Percentiles rank a stretch among this genome's conserved stretches.
Conservation (phyloP, 2,888 invertebrate species). For the Abrostola triplasia region DNA sequence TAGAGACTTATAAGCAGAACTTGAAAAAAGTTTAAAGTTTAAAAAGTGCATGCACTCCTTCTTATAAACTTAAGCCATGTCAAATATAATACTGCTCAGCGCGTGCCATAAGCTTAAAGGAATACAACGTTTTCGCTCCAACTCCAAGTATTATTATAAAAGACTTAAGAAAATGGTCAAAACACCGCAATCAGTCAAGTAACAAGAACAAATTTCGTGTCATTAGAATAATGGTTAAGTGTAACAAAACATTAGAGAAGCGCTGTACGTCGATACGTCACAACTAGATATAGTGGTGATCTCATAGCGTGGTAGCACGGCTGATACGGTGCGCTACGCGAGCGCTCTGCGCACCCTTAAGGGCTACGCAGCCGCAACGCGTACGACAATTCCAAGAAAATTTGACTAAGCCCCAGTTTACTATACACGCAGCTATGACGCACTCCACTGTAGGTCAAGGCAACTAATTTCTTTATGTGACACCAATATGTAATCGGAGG, state of each 20-base stretch:
- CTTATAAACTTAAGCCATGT: too few species aligned
- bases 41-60: too few species aligned
- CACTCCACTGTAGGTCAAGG: constrained; percentile 48
- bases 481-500: constrained; percentile 37
- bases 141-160: neutral
- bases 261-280: constrained; percentile 73
- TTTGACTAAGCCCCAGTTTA: constrained; percentile 29
- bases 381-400: constrained; percentile 49
- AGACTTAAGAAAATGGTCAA: constrained; percentile 16
- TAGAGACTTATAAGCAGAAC: too few species aligned
- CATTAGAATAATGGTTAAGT: constrained; percentile 52
- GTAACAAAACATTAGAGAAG: constrained; percentile 60
- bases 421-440: constrained; percentile 40
- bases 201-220: constrained; percentile 27
- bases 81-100: too few species aligned
- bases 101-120: too few species aligned
- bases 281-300: constrained; percentile 85
- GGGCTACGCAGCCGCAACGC: constrained; percentile 55
- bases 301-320: constrained; percentile 71
- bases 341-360: constrained; percentile 55
- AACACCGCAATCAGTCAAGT: constrained; percentile 22
- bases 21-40: too few species aligned
- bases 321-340: constrained; percentile 61
- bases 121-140: too few species aligned
- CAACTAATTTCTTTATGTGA: constrained; percentile 44